phyloP scores from a whole-genome alignment of 2,113 vertebrate genomes.

The Grus americana region DNA sequence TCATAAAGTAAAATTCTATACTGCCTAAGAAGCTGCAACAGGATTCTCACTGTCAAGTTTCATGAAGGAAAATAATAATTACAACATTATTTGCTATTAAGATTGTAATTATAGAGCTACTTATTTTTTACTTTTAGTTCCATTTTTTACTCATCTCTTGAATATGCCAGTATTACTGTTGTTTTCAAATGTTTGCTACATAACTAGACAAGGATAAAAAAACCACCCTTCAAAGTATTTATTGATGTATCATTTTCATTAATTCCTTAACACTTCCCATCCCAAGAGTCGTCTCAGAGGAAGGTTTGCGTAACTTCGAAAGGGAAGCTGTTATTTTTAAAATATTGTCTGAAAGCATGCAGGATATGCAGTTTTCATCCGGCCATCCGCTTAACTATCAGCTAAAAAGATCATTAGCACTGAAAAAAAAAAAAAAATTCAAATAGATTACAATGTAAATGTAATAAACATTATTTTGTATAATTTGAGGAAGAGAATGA shows the following conservation, averaged over 20 bases:
- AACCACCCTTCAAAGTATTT: not conserved
- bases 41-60: not conserved
- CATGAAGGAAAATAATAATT: not conserved
- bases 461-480: not conserved
- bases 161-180: not conserved
- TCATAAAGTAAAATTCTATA: not conserved
- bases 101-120: not conserved
- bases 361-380: not conserved
- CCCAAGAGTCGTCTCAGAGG: not conserved
- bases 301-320: not conserved
- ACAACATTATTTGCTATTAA: not conserved
- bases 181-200: not conserved
- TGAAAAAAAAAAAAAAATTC: not conserved
- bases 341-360: not conserved
- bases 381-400: not conserved
- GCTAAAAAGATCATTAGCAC: not conserved
- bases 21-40: not conserved
- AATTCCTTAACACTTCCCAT: not conserved
- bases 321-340: not conserved
- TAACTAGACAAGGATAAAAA: not conserved
- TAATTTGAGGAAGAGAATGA: not conserved
- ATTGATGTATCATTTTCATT: not conserved
- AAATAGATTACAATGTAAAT: not conserved
- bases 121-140: not conserved
- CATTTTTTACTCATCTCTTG: not conserved